These are phyloP conservation scores for Palythoa grandiflora DNA, from an alignment of 92 coral and sea anemone species.

Conservation along the genomic window DNA sequence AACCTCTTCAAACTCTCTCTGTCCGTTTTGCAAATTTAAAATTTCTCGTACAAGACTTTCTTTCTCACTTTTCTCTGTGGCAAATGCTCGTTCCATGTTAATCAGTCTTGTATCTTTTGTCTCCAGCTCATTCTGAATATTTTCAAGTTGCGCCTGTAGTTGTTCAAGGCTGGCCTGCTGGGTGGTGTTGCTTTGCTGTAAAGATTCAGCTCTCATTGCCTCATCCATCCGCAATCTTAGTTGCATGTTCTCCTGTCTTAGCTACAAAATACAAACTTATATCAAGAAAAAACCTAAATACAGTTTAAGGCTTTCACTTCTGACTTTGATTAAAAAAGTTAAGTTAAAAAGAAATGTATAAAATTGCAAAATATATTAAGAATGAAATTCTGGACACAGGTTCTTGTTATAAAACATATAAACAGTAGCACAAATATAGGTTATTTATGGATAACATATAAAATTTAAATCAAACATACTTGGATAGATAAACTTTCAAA, in stretches of 20 bases:
- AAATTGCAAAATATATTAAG: no score
- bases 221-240: constrained; percentile 45
- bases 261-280: constrained; percentile 16
- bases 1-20: constrained; percentile 60
- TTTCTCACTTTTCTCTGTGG: constrained; percentile 73
- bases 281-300: no score
- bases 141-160: constrained; percentile 49
- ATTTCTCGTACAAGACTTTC: constrained; percentile 82
- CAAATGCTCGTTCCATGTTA: constrained; percentile 60
- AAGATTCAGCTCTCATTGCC: not conserved
- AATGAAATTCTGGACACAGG: no score
- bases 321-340: not conserved
- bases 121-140: constrained; percentile 50
- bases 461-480: no score
- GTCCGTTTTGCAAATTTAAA: constrained; percentile 78
- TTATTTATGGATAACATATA: no score
- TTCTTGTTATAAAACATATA: no score
- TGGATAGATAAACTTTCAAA: no score
- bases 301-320: not conserved
- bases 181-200: constrained; percentile 30
- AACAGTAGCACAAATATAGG: no score
- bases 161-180: constrained; percentile 28
- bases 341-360: no score
- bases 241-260: constrained; percentile 57
- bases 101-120: constrained; percentile 47